Conservation (phyloP, 2,113 vertebrate genomes). For the Leuciscus idus region DNA sequence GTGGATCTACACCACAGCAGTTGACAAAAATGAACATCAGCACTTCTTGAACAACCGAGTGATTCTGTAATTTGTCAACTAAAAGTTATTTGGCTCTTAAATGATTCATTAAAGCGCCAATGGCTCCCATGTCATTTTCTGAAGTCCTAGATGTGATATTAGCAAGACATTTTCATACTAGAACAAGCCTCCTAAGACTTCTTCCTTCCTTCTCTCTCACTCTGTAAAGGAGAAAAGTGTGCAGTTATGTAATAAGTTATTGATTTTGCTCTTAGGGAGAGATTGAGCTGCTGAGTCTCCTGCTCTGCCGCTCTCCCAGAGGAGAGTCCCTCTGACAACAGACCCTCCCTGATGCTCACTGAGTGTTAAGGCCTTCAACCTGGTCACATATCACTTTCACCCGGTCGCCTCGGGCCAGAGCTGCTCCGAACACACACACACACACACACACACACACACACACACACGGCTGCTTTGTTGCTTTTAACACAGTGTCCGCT, state of each 20-base stretch:
- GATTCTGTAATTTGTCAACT: not conserved
- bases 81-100: not conserved
- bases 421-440: conserved; percentile 65
- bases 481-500: conserved; percentile 73
- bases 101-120: not conserved
- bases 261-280: conserved; percentile 75
- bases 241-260: conserved; percentile 79
- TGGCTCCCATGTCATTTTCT: not conserved
- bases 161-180: conserved; percentile 19
- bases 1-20: not conserved
- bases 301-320: conserved; percentile 62
- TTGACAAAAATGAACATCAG: not conserved
- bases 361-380: conserved; percentile 69
- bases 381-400: conserved; percentile 80
- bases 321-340: conserved; percentile 65
- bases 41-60: not conserved
- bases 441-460: not conserved
- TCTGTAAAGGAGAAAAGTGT: conserved; percentile 58
- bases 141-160: not conserved
- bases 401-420: conserved; percentile 76
- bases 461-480: conserved; percentile 29
- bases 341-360: conserved; percentile 50
- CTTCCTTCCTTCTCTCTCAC: not conserved
- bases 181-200: not conserved
- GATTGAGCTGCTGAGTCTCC: conserved; percentile 70